Evolutionary conservation across 2,797 vertebrate species (phyloP).

Genomic region (Phataginus tetradactyla): DNA sequence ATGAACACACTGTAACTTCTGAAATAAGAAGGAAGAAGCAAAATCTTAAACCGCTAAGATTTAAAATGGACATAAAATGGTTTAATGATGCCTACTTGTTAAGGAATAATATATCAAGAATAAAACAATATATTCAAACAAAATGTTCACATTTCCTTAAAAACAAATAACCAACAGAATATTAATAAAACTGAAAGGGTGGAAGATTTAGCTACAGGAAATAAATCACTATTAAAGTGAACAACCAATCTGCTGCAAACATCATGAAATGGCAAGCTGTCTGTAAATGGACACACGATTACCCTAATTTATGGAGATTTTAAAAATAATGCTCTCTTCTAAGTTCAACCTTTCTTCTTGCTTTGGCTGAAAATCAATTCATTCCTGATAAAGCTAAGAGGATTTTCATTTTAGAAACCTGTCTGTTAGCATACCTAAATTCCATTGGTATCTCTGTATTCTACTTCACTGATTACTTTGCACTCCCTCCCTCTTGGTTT

Average conservation of each 20-base stretch:
- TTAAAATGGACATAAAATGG: not conserved
- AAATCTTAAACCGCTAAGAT: not conserved
- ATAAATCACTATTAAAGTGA: not conserved
- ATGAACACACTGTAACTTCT: slow-evolving; percentile 96
- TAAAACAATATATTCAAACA: not conserved
- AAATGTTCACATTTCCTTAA: not conserved
- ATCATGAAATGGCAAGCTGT: not conserved
- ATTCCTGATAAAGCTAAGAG: not conserved
- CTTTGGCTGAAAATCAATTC: not conserved
- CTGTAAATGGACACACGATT: not conserved
- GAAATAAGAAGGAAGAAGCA: slow-evolving; percentile 55
- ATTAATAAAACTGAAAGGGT: not conserved
- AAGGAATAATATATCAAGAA: not conserved
- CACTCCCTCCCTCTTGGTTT: not conserved
- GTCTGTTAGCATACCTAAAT: not conserved
- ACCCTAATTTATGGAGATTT: not conserved
- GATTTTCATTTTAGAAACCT: not conserved
- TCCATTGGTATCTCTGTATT: not conserved
- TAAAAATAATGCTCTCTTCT: not conserved
- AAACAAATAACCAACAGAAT: not conserved
- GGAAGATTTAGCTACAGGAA: not conserved
- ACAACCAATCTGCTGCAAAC: not conserved
- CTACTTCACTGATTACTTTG: not conserved
- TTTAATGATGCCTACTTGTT: not conserved
- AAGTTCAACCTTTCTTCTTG: not conserved